Evolutionary conservation across 2,797 vertebrate genomes (phyloP).

Genomic region (Zenarchopterus dispar): DNA sequence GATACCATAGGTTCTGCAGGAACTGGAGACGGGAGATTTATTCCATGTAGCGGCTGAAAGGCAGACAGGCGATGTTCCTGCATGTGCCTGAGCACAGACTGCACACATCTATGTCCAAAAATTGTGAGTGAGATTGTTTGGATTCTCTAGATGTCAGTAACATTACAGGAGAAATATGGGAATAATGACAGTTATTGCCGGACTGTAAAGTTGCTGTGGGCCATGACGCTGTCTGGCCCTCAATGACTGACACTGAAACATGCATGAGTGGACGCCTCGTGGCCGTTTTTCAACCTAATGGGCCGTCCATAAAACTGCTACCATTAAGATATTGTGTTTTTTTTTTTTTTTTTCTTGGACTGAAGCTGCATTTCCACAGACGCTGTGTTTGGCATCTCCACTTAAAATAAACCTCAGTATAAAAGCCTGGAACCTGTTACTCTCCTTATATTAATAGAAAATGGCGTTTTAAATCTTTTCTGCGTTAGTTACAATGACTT

Average conservation of each 20-base stretch:
- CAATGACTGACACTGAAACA: conserved; percentile 20
- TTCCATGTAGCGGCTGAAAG: conserved; percentile 14
- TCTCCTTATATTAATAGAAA: too few species aligned
- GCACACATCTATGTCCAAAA: not conserved
- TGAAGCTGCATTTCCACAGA: not conserved
- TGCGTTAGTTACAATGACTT: not conserved
- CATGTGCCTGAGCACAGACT: conserved; percentile 7
- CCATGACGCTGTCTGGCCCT: conserved; percentile 9
- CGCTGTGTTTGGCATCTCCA: not conserved
- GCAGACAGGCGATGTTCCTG: not conserved
- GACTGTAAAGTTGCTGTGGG: conserved; percentile 3
- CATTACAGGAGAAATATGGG: conserved; percentile 29
- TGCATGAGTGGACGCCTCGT: conserved; percentile 4
- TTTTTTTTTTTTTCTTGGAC: not conserved
- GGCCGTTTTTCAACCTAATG: conserved; percentile 20
- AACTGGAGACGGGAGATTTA: conserved; percentile 29
- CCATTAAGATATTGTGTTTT: conserved; percentile 10
- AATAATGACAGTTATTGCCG: conserved; percentile 21
- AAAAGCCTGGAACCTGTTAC: not conserved
- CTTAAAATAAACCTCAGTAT: not conserved
- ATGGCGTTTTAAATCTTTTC: not conserved
- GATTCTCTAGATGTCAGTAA: conserved; percentile 5
- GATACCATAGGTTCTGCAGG: conserved; percentile 59
- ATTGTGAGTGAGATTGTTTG: not conserved
- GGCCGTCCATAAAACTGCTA: conserved; percentile 4